Conservation (phyloP, 2,888 invertebrate genomes). For the Epinotia nisella region DNA sequence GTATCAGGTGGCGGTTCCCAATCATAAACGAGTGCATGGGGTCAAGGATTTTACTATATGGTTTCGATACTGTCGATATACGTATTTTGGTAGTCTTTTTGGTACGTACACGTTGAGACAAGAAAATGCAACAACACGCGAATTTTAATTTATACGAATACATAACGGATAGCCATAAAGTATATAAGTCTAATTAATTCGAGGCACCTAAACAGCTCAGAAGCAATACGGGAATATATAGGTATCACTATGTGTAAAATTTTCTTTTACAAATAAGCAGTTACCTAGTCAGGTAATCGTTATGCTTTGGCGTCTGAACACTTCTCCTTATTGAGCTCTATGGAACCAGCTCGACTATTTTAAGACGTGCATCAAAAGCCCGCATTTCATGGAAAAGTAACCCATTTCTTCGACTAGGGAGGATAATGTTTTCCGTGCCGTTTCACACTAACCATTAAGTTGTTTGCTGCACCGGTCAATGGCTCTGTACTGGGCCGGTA, state of each 20-base stretch:
- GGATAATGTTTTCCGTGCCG: background rate
- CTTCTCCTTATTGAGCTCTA: background rate
- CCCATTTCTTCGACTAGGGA: slow-evolving; percentile 8
- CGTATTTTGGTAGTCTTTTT: background rate
- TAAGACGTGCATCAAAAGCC: slow-evolving; percentile 1
- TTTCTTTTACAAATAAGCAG: too few relatives aligned
- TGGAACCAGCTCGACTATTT: background rate
- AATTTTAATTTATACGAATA: too few relatives aligned
- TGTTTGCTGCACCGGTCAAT: slow-evolving; percentile 6
- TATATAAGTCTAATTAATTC: too few relatives aligned
- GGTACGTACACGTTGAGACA: background rate
- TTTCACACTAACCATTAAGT: slow-evolving; percentile 16
- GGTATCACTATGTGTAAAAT: too few relatives aligned
- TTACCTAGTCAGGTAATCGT: background rate
- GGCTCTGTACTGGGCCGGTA: background rate
- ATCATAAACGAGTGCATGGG: slow-evolving; percentile 30
- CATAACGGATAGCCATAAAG: too few relatives aligned
- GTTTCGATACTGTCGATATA: background rate
- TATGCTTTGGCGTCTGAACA: background rate
- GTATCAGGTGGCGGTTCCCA: slow-evolving; percentile 21
- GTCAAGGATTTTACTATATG: slow-evolving; percentile 24
- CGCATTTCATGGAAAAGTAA: slow-evolving; percentile 24
- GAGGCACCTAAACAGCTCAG: too few relatives aligned
- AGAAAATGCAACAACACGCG: too few relatives aligned
- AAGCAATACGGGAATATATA: too few relatives aligned